Base-by-base conservation (phyloP, 2,797 vertebrate genomes). In the Phrynocephalus forsythii region DNA sequence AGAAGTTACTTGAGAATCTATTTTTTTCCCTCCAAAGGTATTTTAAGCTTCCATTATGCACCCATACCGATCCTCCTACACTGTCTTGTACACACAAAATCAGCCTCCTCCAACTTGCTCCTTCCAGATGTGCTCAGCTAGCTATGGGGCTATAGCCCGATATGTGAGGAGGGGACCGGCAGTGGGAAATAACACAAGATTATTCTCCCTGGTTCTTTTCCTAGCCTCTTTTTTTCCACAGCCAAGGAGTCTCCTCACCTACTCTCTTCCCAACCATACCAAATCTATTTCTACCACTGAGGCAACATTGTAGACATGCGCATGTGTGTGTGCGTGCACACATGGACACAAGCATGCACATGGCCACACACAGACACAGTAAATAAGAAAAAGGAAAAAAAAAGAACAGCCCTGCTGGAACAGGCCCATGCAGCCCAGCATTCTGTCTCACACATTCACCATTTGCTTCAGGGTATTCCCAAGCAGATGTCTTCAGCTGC, bases 31-130 rank as follows among this genome's bases (percentile, higher is more conserved):
- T 26, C 52, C 84, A 79, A 63, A 79, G 26, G n/a, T 84, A 80
- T 87, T 86, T 86, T 87, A 76, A 82, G 80, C 30, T 38, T 82
- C 44, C 63, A 50, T 87, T 60, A 83, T 83, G 75, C 11, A 69
- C 73, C 68, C 44, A 56, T 69, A 56, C 60, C 56, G 52, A 76
- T 44, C 72, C 33, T 76, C 83, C 26, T 7, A 82, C 79, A 63
- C 63, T 67, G 28, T 50, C 79, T 76, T 26, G 50, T 63, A 33
- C 15, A 6, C 22, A 26, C 28, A 9, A 82, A 20, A 75, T 15
- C 30, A 44, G 13, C 73, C 69, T 28, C n/a, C 33, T 52, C 71
- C 18, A 38, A 9, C 60, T 63, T 63, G 60, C 5, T 63, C 15
- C 18, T 63, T 63, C 15, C 60, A 63, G 60, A 63, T 63, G 60